These are phyloP conservation scores for Hemibagrus guttatus DNA, from an alignment of 2,797 vertebrate species.

Conservation along the genomic window DNA sequence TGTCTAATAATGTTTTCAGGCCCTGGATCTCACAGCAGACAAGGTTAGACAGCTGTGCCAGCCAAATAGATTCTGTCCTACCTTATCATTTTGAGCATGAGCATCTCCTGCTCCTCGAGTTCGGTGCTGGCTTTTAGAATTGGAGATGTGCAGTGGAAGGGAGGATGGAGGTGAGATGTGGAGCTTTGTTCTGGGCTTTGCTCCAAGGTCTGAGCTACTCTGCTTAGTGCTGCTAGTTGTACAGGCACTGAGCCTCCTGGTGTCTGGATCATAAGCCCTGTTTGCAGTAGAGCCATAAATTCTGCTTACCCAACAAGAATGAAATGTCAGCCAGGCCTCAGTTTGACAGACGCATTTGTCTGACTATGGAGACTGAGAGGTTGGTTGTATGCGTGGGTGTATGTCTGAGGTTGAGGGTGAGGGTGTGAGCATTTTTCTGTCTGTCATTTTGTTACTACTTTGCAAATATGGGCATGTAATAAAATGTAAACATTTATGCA, in stretches of 20 bases:
- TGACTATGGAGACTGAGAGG: slow-evolving; percentile 34
- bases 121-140: slow-evolving; percentile 44
- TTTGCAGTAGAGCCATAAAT: slow-evolving; percentile 57
- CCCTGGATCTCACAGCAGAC: slow-evolving; percentile 16
- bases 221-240: slow-evolving; percentile 45
- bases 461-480: not conserved
- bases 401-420: not conserved
- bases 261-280: slow-evolving; percentile 58
- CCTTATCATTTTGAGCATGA: not conserved
- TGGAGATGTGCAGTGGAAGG: slow-evolving; percentile 35
- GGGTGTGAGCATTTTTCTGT: not conserved
- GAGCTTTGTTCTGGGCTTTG: slow-evolving; percentile 53
- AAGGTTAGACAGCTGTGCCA: not conserved
- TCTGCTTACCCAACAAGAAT: slow-evolving; percentile 61
- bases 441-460: slow-evolving; percentile 3
- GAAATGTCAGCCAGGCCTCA: slow-evolving; percentile 57
- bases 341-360: slow-evolving; percentile 50
- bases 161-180: slow-evolving; percentile 30
- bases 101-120: not conserved
- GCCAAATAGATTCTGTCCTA: not conserved
- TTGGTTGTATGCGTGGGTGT: slow-evolving; percentile 14
- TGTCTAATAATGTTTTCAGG: slow-evolving; percentile 1
- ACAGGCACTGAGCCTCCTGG: slow-evolving; percentile 52
- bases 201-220: slow-evolving; percentile 51
- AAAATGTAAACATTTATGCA: slow-evolving; percentile 7